Evolutionary conservation across 2,113 vertebrate species (phyloP).

Genomic region (Oreotrochilus melanogaster): DNA sequence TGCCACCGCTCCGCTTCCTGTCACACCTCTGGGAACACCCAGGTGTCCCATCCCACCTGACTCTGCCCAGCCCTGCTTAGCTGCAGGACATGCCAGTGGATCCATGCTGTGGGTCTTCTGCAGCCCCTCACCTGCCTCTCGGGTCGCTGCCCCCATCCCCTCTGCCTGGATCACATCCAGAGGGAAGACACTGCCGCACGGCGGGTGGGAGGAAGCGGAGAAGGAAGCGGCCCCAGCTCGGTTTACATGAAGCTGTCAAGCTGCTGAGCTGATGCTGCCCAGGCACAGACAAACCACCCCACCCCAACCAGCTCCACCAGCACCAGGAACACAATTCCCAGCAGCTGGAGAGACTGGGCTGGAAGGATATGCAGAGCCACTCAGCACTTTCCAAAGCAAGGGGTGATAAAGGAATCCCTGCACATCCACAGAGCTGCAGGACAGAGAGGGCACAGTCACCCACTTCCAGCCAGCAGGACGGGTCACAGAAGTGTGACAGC

Average conservation of each 20-base stretch:
- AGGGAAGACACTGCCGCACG: background rate
- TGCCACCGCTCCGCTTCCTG: background rate
- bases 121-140: background rate
- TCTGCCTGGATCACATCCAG: background rate
- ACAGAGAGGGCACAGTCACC: background rate
- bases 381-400: background rate
- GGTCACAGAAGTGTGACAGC: background rate
- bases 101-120: rapidly evolving
- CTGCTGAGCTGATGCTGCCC: constrained; percentile 42
- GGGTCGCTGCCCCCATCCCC: rapidly evolving
- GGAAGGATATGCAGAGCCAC: background rate
- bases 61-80: background rate
- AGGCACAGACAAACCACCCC: constrained; percentile 25
- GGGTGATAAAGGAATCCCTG: background rate
- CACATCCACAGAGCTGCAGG: background rate
- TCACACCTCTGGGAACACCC: constrained; percentile 3
- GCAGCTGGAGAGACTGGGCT: rapidly evolving
- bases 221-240: constrained; percentile 11
- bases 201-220: background rate
- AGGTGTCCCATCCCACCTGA: background rate
- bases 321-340: background rate
- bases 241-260: constrained; percentile 57
- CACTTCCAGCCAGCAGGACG: background rate
- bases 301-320: background rate
- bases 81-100: rapidly evolving